Percentiles rank a stretch among this genome's conserved stretches.
Conservation (phyloP, 1,140 invertebrate genomes). For the Planococcus citri region DNA sequence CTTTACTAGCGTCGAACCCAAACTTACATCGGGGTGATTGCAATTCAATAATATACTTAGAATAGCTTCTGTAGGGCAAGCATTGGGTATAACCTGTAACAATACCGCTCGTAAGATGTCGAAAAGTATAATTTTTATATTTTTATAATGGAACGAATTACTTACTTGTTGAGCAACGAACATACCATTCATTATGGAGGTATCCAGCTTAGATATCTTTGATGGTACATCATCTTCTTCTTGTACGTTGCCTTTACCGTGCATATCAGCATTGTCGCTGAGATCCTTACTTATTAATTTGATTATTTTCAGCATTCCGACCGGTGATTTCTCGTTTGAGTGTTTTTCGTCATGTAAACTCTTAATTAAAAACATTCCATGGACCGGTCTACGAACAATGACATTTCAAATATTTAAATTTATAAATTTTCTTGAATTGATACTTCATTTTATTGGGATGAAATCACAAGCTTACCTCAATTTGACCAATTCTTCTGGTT, state of each 20-base stretch:
- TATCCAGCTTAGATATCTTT: no score
- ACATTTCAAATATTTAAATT: background rate
- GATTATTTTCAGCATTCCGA: no score
- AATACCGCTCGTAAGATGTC: slow-evolving; percentile 31
- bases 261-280: no score
- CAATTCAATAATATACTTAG: slow-evolving; percentile 89
- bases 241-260: no score
- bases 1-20: slow-evolving; percentile 76
- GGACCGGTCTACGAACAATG: slow-evolving; percentile 66
- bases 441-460: no score
- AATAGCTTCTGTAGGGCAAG: slow-evolving; percentile 97
- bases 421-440: background rate
- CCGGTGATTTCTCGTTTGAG: slow-evolving; percentile 60
- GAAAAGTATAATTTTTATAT: no score
- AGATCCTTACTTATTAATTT: no score
- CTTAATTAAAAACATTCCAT: slow-evolving; percentile 99
- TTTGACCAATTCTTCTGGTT: slow-evolving; percentile 63
- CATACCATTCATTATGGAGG: slow-evolving; percentile 84
- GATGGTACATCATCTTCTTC: no score
- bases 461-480: slow-evolving; percentile 66
- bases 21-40: slow-evolving; percentile 67
- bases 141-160: slow-evolving; percentile 15
- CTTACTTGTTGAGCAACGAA: slow-evolving; percentile 96
- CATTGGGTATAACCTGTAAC: slow-evolving; percentile 97
- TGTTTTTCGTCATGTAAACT: slow-evolving; percentile 78